Percentiles rank a stretch among this genome's conserved stretches.
Conservation (phyloP, 92 coral and sea anemone genomes). For the Porites cylindrica region DNA sequence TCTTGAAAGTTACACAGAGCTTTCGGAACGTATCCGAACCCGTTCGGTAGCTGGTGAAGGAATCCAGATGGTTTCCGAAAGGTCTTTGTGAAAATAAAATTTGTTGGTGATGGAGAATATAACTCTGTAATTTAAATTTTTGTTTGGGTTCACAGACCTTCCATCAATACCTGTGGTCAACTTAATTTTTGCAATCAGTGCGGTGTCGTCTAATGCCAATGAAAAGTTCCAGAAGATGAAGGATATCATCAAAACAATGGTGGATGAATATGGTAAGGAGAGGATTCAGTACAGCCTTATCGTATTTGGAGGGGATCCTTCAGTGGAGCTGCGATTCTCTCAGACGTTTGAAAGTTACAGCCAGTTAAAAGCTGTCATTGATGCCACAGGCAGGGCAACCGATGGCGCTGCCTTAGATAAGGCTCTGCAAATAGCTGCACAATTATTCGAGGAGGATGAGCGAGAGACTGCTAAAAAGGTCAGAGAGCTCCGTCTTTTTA, state of each 20-base stretch:
- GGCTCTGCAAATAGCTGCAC: constrained; percentile 60
- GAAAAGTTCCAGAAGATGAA: constrained; percentile 67
- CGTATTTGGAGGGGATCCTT: constrained; percentile 60
- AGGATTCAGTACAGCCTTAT: constrained; percentile 67
- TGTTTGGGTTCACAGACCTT: constrained; percentile 43
- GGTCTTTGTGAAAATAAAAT: no score
- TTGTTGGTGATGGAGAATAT: background rate
- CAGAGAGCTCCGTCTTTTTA: background rate
- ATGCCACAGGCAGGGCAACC: constrained; percentile 19
- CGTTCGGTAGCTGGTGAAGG: no score
- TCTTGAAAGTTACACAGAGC: no score
- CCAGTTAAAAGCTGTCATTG: constrained; percentile 37
- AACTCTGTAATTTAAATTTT: background rate
- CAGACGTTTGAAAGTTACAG: constrained; percentile 42
- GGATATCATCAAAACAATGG: constrained; percentile 65
- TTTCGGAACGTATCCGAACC: no score
- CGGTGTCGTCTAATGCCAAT: constrained; percentile 59
- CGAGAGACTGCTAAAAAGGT: constrained; percentile 63
- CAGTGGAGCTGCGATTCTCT: constrained; percentile 58
- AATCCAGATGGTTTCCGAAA: no score
- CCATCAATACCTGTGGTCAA: constrained; percentile 70
- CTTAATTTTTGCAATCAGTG: constrained; percentile 77
- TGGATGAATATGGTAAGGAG: constrained; percentile 68
- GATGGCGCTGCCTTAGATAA: constrained; percentile 59
- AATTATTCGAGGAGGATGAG: constrained; percentile 43